Percentiles rank a stretch among this genome's conserved stretches.
phyloP scores from a whole-genome alignment of 1,140 invertebrate species.

The Anagrus nilaparvatae region DNA sequence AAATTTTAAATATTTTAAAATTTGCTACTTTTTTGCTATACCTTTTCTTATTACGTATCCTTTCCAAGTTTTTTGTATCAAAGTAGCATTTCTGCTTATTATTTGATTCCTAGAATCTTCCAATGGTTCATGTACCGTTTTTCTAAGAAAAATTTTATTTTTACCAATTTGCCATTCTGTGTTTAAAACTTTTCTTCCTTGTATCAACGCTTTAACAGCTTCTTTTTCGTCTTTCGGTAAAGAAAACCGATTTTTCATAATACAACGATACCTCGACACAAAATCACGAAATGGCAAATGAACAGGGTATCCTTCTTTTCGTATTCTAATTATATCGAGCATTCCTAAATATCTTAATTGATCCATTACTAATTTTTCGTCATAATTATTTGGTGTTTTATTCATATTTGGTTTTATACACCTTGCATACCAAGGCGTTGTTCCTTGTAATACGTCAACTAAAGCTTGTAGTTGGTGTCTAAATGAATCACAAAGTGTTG shows the following conservation, averaged over 20 bases:
- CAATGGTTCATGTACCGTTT: conserved; percentile 74
- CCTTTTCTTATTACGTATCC: conserved; percentile 53
- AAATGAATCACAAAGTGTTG: conserved; percentile 89
- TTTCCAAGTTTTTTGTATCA: conserved; percentile 72
- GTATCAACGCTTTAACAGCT: conserved; percentile 48
- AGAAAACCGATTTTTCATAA: conserved; percentile 37
- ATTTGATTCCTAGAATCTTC: conserved; percentile 68
- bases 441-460: conserved; percentile 83
- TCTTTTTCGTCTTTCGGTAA: conserved; percentile 40
- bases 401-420: conserved; percentile 91
- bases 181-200: conserved; percentile 48
- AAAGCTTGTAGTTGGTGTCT: conserved; percentile 82
- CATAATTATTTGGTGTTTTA: conserved; percentile 77
- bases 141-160: conserved; percentile 80
- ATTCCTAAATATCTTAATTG: conserved; percentile 91
- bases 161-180: conserved; percentile 88
- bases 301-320: conserved; percentile 86
- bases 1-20: conserved; percentile 7
- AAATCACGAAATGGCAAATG: conserved; percentile 75
- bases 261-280: conserved; percentile 65
- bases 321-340: conserved; percentile 89
- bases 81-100: conserved; percentile 57
- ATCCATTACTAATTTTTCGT: conserved; percentile 74
- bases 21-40: conserved; percentile 24
- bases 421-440: conserved; percentile 90